Conservation (phyloP, 2,797 vertebrate genomes). For the Neosilurus hyrtlii region DNA sequence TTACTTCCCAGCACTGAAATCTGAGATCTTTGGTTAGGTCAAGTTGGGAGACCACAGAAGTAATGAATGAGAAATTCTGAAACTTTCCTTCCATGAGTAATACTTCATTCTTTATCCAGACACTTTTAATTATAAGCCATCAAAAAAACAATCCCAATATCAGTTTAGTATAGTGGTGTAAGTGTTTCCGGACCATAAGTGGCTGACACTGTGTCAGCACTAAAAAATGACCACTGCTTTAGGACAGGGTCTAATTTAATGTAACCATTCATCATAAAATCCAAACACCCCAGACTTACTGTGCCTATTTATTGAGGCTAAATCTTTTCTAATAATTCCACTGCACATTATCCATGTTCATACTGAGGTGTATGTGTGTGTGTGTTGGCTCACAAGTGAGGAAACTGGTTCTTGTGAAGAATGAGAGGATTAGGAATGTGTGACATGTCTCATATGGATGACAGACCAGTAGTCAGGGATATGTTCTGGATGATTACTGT, state of each 20-base stretch:
- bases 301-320: neutral
- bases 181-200: conserved; percentile 8
- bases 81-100: conserved; percentile 6
- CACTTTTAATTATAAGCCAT: conserved; percentile 34
- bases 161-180: neutral
- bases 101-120: conserved; percentile 13
- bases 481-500: conserved; percentile 23
- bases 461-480: conserved; percentile 27
- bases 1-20: neutral
- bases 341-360: conserved; percentile 27
- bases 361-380: neutral
- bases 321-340: neutral
- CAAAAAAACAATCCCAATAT: conserved; percentile 27
- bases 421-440: conserved; percentile 45
- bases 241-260: conserved; percentile 2
- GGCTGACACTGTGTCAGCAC: conserved; percentile 29
- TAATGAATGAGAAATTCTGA: conserved; percentile 2
- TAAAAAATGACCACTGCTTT: conserved; percentile 9
- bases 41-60: conserved; percentile 8
- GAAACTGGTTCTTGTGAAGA: conserved; percentile 52
- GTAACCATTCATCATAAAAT: conserved; percentile 7
- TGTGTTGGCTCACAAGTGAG: conserved; percentile 35
- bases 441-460: conserved; percentile 52
- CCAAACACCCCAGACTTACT: neutral
- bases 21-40: neutral